phyloP scores from a whole-genome alignment of 2,113 vertebrate species.

The Trogon surrucura region DNA sequence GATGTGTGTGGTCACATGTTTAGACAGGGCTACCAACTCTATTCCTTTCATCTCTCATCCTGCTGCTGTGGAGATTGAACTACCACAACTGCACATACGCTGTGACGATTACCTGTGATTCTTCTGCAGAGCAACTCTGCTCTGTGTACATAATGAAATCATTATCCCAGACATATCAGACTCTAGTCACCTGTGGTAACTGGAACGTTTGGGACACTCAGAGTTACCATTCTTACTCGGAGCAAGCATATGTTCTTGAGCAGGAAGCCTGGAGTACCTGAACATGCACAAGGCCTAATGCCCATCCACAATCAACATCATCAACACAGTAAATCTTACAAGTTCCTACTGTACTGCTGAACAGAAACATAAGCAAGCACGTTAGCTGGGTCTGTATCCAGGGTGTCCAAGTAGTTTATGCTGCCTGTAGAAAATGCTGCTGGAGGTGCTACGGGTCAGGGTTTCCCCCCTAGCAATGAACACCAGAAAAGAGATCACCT shows the following conservation, averaged over 20 bases:
- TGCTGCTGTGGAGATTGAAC: not conserved
- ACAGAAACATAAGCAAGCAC: not conserved
- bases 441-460: not conserved
- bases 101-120: not conserved
- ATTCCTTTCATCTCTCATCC: not conserved
- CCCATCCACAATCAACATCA: not conserved
- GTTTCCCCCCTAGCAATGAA: not conserved
- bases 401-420: not conserved
- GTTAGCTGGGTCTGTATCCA: not conserved
- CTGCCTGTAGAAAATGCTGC: not conserved
- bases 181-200: not conserved
- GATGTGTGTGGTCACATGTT: not conserved
- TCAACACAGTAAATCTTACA: not conserved
- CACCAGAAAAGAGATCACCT: not conserved
- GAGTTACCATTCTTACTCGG: not conserved
- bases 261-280: not conserved
- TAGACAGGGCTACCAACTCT: not conserved
- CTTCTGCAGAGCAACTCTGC: not conserved
- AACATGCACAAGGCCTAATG: not conserved
- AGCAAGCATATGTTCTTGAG: not conserved
- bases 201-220: not conserved
- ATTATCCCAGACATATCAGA: not conserved
- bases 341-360: not conserved
- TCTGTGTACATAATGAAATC: fast-evolving
- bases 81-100: not conserved